phyloP scores from a whole-genome alignment of 2,113 vertebrate species.

The Malurus elegans region DNA sequence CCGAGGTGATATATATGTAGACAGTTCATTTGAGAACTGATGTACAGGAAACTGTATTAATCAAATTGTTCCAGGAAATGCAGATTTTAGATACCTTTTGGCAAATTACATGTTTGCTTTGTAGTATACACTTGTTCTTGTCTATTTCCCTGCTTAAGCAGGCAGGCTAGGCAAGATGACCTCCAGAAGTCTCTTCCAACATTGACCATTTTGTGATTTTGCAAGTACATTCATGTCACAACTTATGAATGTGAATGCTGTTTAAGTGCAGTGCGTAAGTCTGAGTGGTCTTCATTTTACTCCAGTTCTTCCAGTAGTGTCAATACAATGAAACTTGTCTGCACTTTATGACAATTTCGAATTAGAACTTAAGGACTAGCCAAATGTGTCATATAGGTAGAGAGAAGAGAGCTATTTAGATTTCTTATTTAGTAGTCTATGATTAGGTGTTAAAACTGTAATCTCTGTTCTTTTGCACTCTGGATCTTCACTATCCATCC shows the following conservation, averaged over 20 bases:
- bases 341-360: neutral
- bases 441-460: neutral
- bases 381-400: neutral
- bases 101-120: neutral
- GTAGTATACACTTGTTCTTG: neutral
- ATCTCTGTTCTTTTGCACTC: neutral
- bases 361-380: neutral
- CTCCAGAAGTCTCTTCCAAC: neutral
- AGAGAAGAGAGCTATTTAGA: neutral
- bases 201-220: neutral
- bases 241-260: neutral
- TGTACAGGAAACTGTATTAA: neutral
- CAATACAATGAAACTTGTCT: neutral
- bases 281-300: neutral
- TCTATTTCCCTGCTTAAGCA: neutral
- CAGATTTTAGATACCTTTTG: neutral
- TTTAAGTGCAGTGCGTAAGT: neutral
- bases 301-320: neutral
- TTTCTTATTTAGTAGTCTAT: neutral
- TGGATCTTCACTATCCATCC: neutral
- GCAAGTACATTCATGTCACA: neutral
- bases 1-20: rapidly evolving
- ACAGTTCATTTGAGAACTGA: neutral
- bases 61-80: neutral
- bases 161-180: neutral